Evolutionary conservation across 2,113 vertebrate species (phyloP), one percentile per base, ranked within the genome.

Genomic region (Coreoperca whiteheadi): DNA sequence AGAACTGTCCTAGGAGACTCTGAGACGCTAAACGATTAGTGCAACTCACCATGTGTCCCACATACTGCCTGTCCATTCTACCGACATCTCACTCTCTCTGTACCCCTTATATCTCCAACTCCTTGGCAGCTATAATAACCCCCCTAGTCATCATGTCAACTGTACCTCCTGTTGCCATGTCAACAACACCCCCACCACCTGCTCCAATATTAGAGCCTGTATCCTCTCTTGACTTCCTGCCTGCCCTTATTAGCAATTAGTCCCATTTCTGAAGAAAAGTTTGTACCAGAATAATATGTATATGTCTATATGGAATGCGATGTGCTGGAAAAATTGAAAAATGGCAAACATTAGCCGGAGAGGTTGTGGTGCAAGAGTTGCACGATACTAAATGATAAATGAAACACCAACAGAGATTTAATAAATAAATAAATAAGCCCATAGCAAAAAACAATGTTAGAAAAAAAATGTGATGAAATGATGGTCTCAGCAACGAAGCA

Each of bases 101-200:
- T 63, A 64, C 60, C 79, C 66, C 81, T 30, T 60, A 74, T 59
- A 86, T 79, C 74, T 84, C 83, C 75, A 86, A 83, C 77, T 82
- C 63, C 48, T 78, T 64, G 9, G 59, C 78, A 90, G 81, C 71
- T 63, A 77, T 74, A 61, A 68, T 78, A 59, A 56, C 34, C 67
- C n/a, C 60, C 50, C 41, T 61, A 20, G 74, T 87, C 60, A 20
- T 85, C 87, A 80, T 90, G 84, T 92, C 82, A 91, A 92, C 92
- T 78, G 46, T 69, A 74, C 87, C 82, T 92, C 88, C 92, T 88
- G 90, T 93, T 91, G 89, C 90, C 92, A 92, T 91, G 90, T 92
- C 87, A 88, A 93, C 92, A 89, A 88, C 88, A 83, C 86, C 81
- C 89, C 82, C 91, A 90, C 90, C 91, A 91, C 90, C 89, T 93